phyloP scores from a whole-genome alignment of 2,113 vertebrate species.

The Tragelaphus imberbis region DNA sequence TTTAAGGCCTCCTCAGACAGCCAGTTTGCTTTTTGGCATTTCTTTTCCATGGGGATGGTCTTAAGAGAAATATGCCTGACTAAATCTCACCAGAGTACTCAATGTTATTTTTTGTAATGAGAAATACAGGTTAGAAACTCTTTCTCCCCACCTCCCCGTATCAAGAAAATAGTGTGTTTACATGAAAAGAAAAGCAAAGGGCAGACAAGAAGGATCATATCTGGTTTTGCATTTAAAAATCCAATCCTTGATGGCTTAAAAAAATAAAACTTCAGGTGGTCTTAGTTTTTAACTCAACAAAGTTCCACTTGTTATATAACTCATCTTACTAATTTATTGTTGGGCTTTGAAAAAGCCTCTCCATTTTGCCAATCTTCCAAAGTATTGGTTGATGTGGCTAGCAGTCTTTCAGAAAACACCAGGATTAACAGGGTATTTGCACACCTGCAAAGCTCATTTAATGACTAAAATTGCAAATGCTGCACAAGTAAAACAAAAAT shows the following conservation, averaged over 20 bases:
- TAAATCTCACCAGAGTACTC: background rate
- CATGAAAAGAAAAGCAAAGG: constrained; percentile 53
- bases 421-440: constrained; percentile 78
- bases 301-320: constrained; percentile 69
- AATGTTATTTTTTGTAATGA: background rate
- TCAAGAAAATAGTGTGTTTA: constrained; percentile 64
- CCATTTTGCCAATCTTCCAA: constrained; percentile 63
- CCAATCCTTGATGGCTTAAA: constrained; percentile 10
- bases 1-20: too few relatives aligned
- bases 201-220: constrained; percentile 47
- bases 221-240: constrained; percentile 73
- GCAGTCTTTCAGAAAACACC: constrained; percentile 71
- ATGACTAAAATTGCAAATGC: constrained; percentile 77
- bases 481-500: constrained; percentile 78
- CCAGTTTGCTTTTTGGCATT: too few relatives aligned
- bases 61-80: constrained; percentile 35
- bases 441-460: constrained; percentile 85
- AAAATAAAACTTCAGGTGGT: constrained; percentile 54
- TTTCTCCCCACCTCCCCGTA: background rate
- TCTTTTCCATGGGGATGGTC: too few relatives aligned
- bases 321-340: constrained; percentile 71
- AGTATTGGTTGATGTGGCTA: constrained; percentile 75
- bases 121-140: constrained; percentile 40
- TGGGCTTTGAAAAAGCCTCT: constrained; percentile 61
- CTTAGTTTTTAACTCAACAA: constrained; percentile 72